Evolutionary conservation across 2,888 invertebrate species (phyloP).

Genomic region (Sphaerophoria rueppellii): DNA sequence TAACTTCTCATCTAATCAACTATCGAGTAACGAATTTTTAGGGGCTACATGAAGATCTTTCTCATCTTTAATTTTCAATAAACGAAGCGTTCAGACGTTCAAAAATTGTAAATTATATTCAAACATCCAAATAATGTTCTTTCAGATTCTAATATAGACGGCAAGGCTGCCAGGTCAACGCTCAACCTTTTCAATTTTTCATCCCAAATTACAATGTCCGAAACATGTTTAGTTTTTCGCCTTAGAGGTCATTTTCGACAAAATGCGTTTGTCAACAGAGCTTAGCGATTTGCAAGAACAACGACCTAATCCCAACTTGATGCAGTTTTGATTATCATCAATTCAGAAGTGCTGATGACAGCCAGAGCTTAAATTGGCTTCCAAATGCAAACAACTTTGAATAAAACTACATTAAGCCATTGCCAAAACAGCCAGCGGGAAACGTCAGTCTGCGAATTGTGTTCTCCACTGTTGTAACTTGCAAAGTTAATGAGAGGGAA

Average conservation of each 20-base stretch:
- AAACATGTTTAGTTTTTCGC: neutral
- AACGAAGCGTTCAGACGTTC: too few relatives aligned
- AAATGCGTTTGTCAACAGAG: neutral
- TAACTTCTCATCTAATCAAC: too few relatives aligned
- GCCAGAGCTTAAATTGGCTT: slow-evolving; percentile 26
- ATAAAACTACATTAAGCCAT: slow-evolving; percentile 22
- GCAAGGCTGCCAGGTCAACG: too few relatives aligned
- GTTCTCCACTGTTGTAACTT: slow-evolving; percentile 26
- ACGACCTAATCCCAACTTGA: neutral
- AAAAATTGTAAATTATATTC: too few relatives aligned
- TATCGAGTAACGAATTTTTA: too few relatives aligned
- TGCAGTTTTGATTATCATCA: slow-evolving; percentile 15
- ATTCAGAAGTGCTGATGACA: slow-evolving; percentile 31
- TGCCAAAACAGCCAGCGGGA: slow-evolving; percentile 22
- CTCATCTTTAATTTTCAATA: too few relatives aligned
- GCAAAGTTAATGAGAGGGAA: slow-evolving; percentile 20
- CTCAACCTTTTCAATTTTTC: too few relatives aligned
- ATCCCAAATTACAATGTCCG: too few relatives aligned
- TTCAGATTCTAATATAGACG: too few relatives aligned
- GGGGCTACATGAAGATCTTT: too few relatives aligned
- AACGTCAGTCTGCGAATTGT: slow-evolving; percentile 10
- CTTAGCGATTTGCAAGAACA: too few relatives aligned
- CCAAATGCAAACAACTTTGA: neutral
- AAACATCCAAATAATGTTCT: too few relatives aligned
- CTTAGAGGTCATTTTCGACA: neutral